phyloP scores from a whole-genome alignment of 2,797 vertebrate genomes.

The Microhierax caerulescens region DNA sequence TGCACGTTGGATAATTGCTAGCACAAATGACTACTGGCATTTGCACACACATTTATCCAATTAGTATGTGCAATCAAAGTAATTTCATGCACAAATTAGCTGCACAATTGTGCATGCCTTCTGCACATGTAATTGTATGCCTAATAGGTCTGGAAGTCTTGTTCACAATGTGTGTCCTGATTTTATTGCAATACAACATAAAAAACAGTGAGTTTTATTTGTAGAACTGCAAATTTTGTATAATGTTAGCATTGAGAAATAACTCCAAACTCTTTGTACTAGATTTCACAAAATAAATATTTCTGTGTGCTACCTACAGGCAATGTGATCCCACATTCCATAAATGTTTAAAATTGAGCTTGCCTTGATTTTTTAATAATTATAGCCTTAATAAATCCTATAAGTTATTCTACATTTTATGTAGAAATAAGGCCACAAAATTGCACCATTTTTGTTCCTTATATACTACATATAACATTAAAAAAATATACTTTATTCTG shows the following conservation, averaged over 20 bases:
- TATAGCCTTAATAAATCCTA: neutral
- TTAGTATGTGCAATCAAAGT: slow-evolving; percentile 59
- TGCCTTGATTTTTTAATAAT: neutral
- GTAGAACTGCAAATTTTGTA: neutral
- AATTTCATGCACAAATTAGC: slow-evolving; percentile 66
- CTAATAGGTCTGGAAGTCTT: slow-evolving; percentile 50
- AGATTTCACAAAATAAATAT: neutral
- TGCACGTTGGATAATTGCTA: slow-evolving; percentile 39
- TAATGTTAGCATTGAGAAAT: neutral
- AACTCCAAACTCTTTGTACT: neutral
- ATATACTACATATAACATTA: neutral
- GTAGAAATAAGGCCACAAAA: neutral
- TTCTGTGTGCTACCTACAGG: neutral
- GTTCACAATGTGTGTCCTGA: slow-evolving; percentile 29
- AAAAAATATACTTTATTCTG: neutral
- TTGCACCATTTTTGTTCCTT: neutral
- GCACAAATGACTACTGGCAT: slow-evolving; percentile 54
- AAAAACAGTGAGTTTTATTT: neutral
- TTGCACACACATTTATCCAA: slow-evolving; percentile 69
- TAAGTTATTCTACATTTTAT: neutral
- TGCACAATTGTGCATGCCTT: slow-evolving; percentile 64
- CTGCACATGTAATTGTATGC: slow-evolving; percentile 41
- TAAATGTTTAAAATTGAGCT: neutral
- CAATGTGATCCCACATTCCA: neutral
- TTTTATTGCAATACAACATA: neutral